Evolutionary conservation across 2,113 vertebrate species (phyloP).

Genomic region (Ibidorhyncha struthersii): DNA sequence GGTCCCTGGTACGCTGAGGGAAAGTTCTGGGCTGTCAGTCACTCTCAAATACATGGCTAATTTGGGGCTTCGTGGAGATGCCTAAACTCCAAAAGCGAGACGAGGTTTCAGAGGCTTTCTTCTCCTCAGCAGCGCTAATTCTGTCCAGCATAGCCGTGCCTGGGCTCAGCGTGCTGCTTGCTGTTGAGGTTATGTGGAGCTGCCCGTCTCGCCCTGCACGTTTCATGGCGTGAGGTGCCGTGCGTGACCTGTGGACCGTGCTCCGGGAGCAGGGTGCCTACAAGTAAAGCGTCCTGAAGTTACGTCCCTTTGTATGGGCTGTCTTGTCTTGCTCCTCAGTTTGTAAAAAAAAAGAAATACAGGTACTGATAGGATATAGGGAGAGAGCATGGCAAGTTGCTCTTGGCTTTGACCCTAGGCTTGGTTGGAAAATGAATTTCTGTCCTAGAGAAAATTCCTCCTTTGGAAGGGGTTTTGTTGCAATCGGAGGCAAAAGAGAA

Average conservation of each 20-base stretch:
- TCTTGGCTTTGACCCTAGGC: background rate
- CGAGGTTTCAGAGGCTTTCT: background rate
- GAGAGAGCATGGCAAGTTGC: background rate
- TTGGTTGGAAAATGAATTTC: background rate
- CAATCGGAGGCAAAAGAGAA: background rate
- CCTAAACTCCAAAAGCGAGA: background rate
- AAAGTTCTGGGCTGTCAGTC: slow-evolving; percentile 17
- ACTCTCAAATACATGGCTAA: background rate
- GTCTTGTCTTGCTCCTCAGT: background rate
- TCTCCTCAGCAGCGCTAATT: background rate
- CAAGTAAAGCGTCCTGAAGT: background rate
- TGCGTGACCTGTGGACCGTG: background rate
- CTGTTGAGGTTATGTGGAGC: background rate
- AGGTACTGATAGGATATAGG: background rate
- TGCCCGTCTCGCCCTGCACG: accelerated
- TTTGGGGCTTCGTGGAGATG: background rate
- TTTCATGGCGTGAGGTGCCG: background rate
- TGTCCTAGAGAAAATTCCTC: background rate
- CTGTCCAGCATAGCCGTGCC: background rate
- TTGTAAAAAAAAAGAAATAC: background rate
- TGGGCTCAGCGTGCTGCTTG: background rate
- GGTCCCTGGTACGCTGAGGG: background rate
- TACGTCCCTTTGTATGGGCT: background rate
- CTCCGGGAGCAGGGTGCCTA: background rate
- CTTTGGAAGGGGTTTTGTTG: background rate